Conservation (phyloP, 2,888 invertebrate genomes). For the Metellina segmentata region DNA sequence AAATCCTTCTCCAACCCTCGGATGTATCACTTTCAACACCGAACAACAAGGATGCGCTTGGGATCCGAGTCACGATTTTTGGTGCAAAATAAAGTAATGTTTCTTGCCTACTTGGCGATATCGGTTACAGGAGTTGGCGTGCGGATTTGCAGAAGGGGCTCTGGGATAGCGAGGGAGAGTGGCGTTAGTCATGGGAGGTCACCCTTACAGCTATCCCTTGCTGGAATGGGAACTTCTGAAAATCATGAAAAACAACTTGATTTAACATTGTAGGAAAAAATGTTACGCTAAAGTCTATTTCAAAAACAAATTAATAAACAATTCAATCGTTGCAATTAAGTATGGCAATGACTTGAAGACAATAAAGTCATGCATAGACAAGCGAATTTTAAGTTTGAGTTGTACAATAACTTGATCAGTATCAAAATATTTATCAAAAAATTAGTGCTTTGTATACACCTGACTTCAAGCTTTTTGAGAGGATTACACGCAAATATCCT, state of each 20-base stretch:
- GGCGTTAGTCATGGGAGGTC: not conserved
- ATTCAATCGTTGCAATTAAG: too few relatives aligned
- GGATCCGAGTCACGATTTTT: slow-evolving; percentile 64
- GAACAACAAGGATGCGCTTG: slow-evolving; percentile 49
- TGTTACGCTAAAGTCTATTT: too few relatives aligned
- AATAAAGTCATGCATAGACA: too few relatives aligned
- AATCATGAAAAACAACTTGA: not conserved
- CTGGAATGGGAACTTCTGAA: not conserved
- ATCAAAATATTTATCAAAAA: too few relatives aligned
- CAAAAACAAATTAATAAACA: too few relatives aligned
- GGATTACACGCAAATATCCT: too few relatives aligned
- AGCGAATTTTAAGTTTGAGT: too few relatives aligned
- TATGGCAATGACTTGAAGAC: too few relatives aligned
- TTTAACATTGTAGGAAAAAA: too few relatives aligned
- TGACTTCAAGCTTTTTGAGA: too few relatives aligned
- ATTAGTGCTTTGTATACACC: too few relatives aligned
- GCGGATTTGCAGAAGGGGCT: slow-evolving; percentile 23
- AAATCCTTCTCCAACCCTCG: slow-evolving; percentile 18
- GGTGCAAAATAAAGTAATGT: slow-evolving; percentile 68
- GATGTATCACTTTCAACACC: slow-evolving; percentile 68
- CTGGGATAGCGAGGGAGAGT: not conserved
- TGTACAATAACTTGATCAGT: too few relatives aligned
- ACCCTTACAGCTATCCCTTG: not conserved
- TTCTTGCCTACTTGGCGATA: slow-evolving; percentile 69
- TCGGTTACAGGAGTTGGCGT: slow-evolving; percentile 66